Conservation (phyloP, 2,797 vertebrate species). For the Danio jaintianensis region DNA sequence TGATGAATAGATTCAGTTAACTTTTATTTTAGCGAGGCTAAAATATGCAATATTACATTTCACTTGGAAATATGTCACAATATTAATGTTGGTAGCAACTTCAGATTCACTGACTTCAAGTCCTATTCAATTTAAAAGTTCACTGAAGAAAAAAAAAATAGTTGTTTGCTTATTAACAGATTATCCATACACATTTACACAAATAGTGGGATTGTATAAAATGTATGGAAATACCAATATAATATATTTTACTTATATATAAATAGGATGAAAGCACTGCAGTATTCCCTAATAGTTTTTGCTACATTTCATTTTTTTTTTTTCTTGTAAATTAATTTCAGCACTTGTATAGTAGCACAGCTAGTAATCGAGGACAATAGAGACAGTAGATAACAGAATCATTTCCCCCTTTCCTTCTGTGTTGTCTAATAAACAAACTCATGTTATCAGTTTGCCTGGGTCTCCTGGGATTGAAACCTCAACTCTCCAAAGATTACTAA, state of each 20-base stretch:
- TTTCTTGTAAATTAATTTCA: background rate
- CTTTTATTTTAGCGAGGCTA: too few relatives aligned
- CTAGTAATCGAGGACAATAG: constrained; percentile 64
- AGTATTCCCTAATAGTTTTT: background rate
- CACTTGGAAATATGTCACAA: too few relatives aligned
- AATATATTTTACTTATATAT: background rate
- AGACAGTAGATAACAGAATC: constrained; percentile 40
- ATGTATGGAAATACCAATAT: background rate
- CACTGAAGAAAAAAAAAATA: too few relatives aligned
- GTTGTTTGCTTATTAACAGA: too few relatives aligned
- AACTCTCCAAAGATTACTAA: constrained; percentile 67
- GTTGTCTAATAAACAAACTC: constrained; percentile 61
- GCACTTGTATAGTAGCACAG: constrained; percentile 56
- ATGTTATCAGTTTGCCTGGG: constrained; percentile 72
- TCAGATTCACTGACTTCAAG: too few relatives aligned
- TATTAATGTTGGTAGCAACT: too few relatives aligned
- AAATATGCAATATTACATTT: too few relatives aligned
- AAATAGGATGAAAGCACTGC: background rate
- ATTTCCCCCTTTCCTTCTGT: constrained; percentile 12
- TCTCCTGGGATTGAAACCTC: constrained; percentile 67
- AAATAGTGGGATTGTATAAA: background rate
- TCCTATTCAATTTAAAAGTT: too few relatives aligned
- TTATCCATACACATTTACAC: background rate
- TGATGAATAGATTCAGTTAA: background rate
- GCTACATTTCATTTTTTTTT: background rate